These are phyloP conservation scores for Malurus elegans DNA, from an alignment of 2,113 vertebrate species.

Conservation along the genomic window DNA sequence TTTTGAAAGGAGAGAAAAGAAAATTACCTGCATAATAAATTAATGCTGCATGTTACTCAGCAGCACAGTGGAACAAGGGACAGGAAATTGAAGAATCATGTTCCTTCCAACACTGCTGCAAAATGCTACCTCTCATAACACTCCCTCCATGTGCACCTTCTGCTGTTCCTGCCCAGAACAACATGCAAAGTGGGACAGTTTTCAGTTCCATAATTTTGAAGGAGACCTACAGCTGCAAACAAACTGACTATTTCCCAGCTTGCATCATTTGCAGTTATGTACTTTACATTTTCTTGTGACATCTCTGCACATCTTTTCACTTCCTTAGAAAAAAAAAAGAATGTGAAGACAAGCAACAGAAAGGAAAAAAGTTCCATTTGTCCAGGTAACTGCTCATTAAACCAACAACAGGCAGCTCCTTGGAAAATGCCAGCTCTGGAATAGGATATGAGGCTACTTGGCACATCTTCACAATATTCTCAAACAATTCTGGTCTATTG, in stretches of 20 bases:
- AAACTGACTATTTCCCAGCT: background rate
- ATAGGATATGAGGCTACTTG: background rate
- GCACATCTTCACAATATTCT: background rate
- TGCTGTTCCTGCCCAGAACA: background rate
- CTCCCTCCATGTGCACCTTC: background rate
- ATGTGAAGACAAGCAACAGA: background rate
- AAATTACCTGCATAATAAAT: conserved; percentile 63
- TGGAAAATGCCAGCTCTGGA: background rate
- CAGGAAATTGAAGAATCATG: conserved; percentile 51
- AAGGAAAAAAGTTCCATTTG: background rate
- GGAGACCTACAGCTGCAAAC: background rate
- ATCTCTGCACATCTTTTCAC: background rate
- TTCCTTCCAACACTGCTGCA: background rate
- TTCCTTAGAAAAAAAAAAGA: background rate
- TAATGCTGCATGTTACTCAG: conserved; percentile 31
- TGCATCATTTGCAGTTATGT: background rate
- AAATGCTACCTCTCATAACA: background rate
- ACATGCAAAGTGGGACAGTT: background rate
- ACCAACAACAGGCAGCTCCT: background rate
- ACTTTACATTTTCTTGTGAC: background rate
- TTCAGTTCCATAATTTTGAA: background rate
- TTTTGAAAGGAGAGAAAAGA: conserved; percentile 49
- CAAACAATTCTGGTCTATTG: background rate
- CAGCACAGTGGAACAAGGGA: background rate
- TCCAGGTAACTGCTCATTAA: background rate